Base-by-base conservation (phyloP, 2,113 vertebrate genomes). In the Plestiodon gilberti region DNA sequence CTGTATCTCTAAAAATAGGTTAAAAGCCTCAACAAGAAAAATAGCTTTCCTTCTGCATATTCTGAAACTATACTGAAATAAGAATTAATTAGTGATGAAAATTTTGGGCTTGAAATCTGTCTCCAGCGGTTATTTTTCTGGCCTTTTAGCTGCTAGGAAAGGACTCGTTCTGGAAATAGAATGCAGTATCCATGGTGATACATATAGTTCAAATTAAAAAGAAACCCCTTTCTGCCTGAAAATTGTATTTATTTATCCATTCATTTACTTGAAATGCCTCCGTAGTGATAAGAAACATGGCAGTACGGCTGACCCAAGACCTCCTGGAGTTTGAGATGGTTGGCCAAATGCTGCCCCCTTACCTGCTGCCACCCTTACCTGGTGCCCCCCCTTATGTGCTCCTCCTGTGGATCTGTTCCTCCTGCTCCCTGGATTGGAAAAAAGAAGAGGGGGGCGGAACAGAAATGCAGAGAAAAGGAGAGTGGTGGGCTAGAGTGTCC, bases 171-270 rank as follows among this genome's bases (percentile, higher is more conserved):
- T 95, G 70, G 90, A 93, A 95, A 95, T 95, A 95, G 89, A 86
- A 90, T 62, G 67, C 82, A 0, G 62, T 95, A 87, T 94, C 94
- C 93, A 95, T 95, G 93, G 94, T 89, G 93, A 95, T 91, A 70
- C 74, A 57, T 76, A 82, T 73, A 83, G 74, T 83, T 93, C 87
- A 81, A 78, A 85, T 95, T 92, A 94, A 84, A 93, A 95, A 79
- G 76, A 78, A 85, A 35, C 23, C 48, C 20, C 81, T 92, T 95
- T 93, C 83, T 91, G 84, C 76, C 86, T 81, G 93, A 92, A 94
- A 94, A 93, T 88, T 84, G 85, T 93, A 91, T 94, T 78, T 85
- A 57, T 85, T 85, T 85, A 85, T 79, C 71, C 64, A 43, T 92
- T 88, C 88, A 74, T 92, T 93, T 92, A 92, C 94, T 95, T 93